Evolutionary conservation across 2,888 invertebrate genomes (phyloP).

Genomic region (Vesta saturnalis): DNA sequence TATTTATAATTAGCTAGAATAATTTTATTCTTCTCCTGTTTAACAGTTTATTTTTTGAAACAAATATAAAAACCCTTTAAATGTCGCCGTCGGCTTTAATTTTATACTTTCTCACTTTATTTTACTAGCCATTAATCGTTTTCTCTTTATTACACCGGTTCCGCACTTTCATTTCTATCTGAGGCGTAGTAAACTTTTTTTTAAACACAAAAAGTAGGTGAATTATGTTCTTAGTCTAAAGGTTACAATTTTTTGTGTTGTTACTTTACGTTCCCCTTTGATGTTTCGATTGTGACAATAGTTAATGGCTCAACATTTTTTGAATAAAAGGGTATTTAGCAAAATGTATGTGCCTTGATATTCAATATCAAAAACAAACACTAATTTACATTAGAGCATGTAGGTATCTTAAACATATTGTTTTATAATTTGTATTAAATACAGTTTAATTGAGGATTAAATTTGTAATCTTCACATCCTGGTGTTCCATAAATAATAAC

Average conservation of each 20-base stretch:
- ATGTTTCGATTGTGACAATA: background rate
- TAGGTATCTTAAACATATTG: too few relatives aligned
- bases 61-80: conserved; percentile 15
- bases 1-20: background rate
- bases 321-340: background rate
- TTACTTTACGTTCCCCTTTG: conserved; percentile 6
- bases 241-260: conserved; percentile 3
- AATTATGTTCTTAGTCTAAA: conserved; percentile 16
- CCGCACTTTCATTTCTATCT: conserved; percentile 33
- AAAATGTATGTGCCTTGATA: too few relatives aligned
- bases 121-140: conserved; percentile 20
- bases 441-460: too few relatives aligned
- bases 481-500: too few relatives aligned
- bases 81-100: conserved; percentile 22
- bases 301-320: background rate
- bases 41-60: conserved; percentile 16
- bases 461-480: too few relatives aligned
- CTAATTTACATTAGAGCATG: too few relatives aligned
- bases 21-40: conserved; percentile 6
- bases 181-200: conserved; percentile 30
- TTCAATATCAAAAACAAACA: too few relatives aligned
- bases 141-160: conserved; percentile 28
- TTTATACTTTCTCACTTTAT: conserved; percentile 19
- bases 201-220: conserved; percentile 22
- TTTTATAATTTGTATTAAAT: too few relatives aligned